phyloP scores from a whole-genome alignment of 2,797 vertebrate genomes.

The Acanthiza pusilla region DNA sequence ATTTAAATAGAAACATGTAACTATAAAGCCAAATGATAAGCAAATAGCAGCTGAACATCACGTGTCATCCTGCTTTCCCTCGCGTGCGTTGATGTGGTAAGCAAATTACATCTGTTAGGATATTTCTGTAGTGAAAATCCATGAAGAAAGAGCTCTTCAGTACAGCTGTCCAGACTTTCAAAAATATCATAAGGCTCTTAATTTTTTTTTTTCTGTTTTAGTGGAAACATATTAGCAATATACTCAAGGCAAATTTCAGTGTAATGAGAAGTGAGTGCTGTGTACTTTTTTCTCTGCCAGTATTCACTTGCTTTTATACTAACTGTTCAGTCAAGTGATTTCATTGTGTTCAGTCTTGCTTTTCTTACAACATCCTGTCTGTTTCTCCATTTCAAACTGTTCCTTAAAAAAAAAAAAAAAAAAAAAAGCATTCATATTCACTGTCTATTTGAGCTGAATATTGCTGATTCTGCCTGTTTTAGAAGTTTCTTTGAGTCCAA shows the following conservation, averaged over 20 bases:
- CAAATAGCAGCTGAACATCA: not conserved
- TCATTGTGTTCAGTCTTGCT: not conserved
- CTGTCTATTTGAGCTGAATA: not conserved
- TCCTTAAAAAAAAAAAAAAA: not conserved
- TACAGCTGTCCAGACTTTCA: not conserved
- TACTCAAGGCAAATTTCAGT: not conserved
- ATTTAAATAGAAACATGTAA: not conserved
- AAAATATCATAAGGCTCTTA: not conserved
- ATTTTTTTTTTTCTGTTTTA: not conserved
- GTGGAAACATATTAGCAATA: not conserved
- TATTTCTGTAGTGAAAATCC: not conserved
- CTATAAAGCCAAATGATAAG: not conserved
- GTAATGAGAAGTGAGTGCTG: not conserved
- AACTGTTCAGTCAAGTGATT: not conserved
- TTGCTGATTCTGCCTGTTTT: not conserved
- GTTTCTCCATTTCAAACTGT: not conserved
- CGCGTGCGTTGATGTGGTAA: rapidly evolving
- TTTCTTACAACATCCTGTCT: not conserved
- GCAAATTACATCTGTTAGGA: not conserved
- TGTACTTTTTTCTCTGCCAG: not conserved
- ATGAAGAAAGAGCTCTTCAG: not conserved
- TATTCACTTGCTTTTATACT: not conserved
- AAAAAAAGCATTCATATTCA: not conserved
- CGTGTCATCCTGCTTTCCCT: not conserved
- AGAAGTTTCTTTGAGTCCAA: not conserved